Evolutionary conservation across 2,113 vertebrate genomes (phyloP).

Genomic region (Catharus fuscescens): DNA sequence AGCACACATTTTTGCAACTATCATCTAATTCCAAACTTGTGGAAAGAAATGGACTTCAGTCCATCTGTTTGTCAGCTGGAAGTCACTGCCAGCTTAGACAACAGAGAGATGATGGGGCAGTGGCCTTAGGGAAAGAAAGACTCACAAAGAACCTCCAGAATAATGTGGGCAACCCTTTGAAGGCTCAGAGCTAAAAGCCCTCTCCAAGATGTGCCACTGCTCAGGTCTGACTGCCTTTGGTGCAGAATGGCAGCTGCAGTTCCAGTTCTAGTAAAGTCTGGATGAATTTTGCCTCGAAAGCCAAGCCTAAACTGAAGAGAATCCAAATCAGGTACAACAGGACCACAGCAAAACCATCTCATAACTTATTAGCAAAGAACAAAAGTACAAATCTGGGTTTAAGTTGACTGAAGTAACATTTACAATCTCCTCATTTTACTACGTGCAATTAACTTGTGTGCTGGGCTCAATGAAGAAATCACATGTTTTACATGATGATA

Average conservation of each 20-base stretch:
- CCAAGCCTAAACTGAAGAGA: neutral
- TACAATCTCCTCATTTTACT: neutral
- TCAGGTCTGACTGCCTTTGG: neutral
- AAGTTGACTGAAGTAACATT: neutral
- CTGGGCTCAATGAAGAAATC: neutral
- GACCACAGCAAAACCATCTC: neutral
- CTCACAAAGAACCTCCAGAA: neutral
- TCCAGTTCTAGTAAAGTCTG: neutral
- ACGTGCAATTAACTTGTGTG: neutral
- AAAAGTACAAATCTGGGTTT: neutral
- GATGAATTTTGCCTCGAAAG: neutral
- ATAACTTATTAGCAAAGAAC: neutral
- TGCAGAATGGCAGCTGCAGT: neutral
- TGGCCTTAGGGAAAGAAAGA: neutral
- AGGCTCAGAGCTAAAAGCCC: neutral
- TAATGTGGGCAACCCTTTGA: rapidly evolving
- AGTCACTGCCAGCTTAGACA: neutral
- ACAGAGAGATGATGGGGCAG: neutral
- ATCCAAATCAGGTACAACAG: neutral
- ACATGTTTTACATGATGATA: neutral
- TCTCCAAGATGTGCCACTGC: neutral
- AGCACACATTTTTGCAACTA: neutral
- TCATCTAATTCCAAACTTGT: neutral
- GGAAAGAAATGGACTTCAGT: neutral
- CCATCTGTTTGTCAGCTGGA: slow-evolving; percentile 30